These are phyloP conservation scores for Sminthurinus aureus DNA, from an alignment of 2,888 invertebrate species.

Conservation along the genomic window DNA sequence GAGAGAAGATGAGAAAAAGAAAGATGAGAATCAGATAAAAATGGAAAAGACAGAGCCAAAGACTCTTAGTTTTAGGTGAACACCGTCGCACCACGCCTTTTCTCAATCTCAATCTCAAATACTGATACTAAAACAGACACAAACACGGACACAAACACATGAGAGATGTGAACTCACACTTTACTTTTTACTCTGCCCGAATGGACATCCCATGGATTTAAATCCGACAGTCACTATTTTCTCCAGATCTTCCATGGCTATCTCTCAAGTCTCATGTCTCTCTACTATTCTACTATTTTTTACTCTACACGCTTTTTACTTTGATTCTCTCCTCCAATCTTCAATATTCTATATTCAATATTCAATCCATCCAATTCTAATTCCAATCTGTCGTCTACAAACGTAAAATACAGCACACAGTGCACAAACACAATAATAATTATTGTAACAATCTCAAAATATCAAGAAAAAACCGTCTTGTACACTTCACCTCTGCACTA, in stretches of 20 bases:
- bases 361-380: neutral
- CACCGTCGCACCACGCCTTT: slow-evolving; percentile 26
- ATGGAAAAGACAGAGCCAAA: slow-evolving; percentile 29
- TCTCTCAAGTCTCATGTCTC: neutral
- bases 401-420: neutral
- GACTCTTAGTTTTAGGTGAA: slow-evolving; percentile 14
- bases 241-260: neutral
- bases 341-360: too few relatives aligned
- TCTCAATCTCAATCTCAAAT: slow-evolving; percentile 3
- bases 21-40: slow-evolving; percentile 37
- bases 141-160: neutral
- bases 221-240: neutral
- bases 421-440: too few relatives aligned
- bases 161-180: slow-evolving; percentile 16
- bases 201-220: slow-evolving; percentile 23
- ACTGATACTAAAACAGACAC: neutral
- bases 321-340: neutral
- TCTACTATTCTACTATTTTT: neutral
- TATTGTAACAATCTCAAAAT: too few relatives aligned
- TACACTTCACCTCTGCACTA: too few relatives aligned
- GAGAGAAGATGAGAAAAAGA: slow-evolving; percentile 10
- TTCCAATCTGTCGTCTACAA: neutral
- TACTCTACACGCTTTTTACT: neutral
- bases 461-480: too few relatives aligned
- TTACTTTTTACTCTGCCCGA: neutral